Percentiles rank a stretch among this genome's conserved stretches.
Evolutionary conservation across 2,797 vertebrate genomes (phyloP).

Genomic region (Mionectes olivaceus): DNA sequence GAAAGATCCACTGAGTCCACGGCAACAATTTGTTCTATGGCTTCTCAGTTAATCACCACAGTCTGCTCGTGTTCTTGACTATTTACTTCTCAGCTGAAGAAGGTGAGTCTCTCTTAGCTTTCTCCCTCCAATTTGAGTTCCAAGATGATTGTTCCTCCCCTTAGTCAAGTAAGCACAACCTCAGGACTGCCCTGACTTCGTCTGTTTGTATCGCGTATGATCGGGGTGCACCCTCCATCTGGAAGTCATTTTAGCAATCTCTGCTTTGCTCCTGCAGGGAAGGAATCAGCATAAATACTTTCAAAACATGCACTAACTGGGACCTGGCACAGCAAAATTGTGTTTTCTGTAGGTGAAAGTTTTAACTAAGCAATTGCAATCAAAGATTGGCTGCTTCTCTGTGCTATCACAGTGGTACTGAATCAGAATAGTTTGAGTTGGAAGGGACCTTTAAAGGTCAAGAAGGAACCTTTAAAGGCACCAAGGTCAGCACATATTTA

Average conservation of each 20-base stretch:
- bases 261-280: neutral
- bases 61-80: neutral
- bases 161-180: neutral
- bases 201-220: neutral
- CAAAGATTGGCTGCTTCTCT: neutral
- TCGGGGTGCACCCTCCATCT: neutral
- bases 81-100: neutral
- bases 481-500: neutral
- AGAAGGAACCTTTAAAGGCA: neutral
- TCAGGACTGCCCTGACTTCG: neutral
- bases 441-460: neutral
- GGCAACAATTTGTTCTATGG: neutral
- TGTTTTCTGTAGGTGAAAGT: neutral
- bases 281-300: neutral
- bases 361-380: neutral
- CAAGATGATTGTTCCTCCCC: neutral
- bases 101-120: neutral
- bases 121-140: neutral
- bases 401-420: neutral
- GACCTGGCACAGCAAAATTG: neutral
- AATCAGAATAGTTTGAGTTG: neutral
- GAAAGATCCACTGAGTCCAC: neutral
- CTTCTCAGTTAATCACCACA: neutral
- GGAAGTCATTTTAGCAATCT: neutral
- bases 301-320: neutral